A percentile compares a stretch with the other conserved stretches of the same genome.
phyloP scores from a whole-genome alignment of 2,113 vertebrate species.

The Okapia johnstoni region DNA sequence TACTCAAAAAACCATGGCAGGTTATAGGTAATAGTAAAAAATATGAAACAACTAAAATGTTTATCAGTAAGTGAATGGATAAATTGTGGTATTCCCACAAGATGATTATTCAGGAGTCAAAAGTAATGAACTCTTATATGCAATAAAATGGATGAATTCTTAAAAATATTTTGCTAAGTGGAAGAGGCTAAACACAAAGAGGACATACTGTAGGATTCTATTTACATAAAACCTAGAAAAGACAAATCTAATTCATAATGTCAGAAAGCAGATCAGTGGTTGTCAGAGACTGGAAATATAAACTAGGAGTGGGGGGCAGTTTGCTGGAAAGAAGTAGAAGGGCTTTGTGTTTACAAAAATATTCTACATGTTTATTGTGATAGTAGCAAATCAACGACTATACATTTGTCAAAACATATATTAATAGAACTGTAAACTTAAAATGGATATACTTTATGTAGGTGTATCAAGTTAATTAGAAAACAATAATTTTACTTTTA shows the following conservation, averaged over 20 bases:
- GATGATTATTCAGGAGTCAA: not conserved
- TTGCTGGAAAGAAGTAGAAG: not conserved
- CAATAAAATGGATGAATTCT: not conserved
- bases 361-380: not conserved
- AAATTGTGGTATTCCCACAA: not conserved
- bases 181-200: not conserved
- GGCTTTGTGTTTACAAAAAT: not conserved
- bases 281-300: not conserved
- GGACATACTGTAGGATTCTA: not conserved
- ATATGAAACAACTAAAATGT: not conserved
- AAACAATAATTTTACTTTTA: not conserved
- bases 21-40: not conserved
- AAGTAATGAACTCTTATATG: not conserved
- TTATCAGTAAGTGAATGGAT: not conserved
- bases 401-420: not conserved
- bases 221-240: not conserved
- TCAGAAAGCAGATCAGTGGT: not conserved
- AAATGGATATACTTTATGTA: not conserved
- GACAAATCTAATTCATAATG: not conserved
- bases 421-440: not conserved
- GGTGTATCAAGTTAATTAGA: not conserved
- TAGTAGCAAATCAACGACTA: not conserved
- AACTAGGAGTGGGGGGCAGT: fast-evolving
- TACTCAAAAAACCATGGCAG: not conserved
- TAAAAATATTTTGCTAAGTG: not conserved